phyloP scores from a whole-genome alignment of 2,113 vertebrate genomes.

The human (Homo sapiens) region GRCh38 chr3:133523001-133523500 shows the following conservation, averaged over 20 bases:
- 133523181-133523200: not conserved
- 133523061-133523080: no score
- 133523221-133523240: not conserved
- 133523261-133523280: not conserved
- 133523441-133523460: not conserved
- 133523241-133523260: not conserved
- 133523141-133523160: not conserved
- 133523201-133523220: not conserved
- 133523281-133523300: not conserved
- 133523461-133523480: not conserved
- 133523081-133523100: no score
- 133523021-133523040: no score
- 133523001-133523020: no score
- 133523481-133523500: not conserved
- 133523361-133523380: not conserved
- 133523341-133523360: not conserved
- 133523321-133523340: not conserved
- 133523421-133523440: not conserved
- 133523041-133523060: no score
- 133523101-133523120: no score
- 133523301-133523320: slow-evolving; percentile 1
- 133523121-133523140: not conserved
- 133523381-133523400: slow-evolving; percentile 4
- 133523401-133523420: not conserved
- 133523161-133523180: not conserved